These are phyloP conservation scores for Alloplasta piceator DNA, from an alignment of 2,888 invertebrate species.

Conservation along the genomic window DNA sequence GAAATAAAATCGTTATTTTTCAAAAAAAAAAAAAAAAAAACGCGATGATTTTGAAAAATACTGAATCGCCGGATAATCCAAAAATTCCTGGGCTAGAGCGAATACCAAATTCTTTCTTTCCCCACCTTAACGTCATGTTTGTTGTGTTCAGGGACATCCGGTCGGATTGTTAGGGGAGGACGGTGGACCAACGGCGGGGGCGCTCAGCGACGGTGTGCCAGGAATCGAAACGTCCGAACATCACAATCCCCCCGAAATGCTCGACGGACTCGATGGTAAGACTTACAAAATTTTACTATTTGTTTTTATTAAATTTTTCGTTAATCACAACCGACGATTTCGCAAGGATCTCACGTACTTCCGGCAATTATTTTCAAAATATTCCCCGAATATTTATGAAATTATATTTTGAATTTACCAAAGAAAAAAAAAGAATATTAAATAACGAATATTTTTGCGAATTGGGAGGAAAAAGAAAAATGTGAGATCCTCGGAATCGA, in stretches of 20 bases:
- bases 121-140: constrained; percentile 28
- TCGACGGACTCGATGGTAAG: constrained; percentile 84
- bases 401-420: not conserved
- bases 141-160: constrained; percentile 79
- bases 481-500: constrained; percentile 78
- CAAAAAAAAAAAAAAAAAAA: constrained; percentile 13
- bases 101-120: not conserved
- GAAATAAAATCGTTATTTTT: constrained; percentile 55
- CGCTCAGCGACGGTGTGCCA: constrained; percentile 79
- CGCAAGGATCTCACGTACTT: constrained; percentile 48
- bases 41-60: not conserved
- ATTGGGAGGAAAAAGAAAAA: constrained; percentile 62
- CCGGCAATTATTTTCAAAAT: not conserved
- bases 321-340: constrained; percentile 42
- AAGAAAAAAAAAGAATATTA: constrained; percentile 9
- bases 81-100: not conserved
- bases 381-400: not conserved
- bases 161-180: constrained; percentile 80
- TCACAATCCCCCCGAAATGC: constrained; percentile 82
- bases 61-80: not conserved
- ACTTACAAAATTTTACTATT: constrained; percentile 68
- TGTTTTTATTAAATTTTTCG: constrained; percentile 68
- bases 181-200: constrained; percentile 78
- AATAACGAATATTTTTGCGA: constrained; percentile 18
- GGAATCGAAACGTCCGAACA: constrained; percentile 81